These are phyloP conservation scores for Tanytarsus gracilentus DNA, from an alignment of 2,888 invertebrate genomes.

Conservation along the genomic window DNA sequence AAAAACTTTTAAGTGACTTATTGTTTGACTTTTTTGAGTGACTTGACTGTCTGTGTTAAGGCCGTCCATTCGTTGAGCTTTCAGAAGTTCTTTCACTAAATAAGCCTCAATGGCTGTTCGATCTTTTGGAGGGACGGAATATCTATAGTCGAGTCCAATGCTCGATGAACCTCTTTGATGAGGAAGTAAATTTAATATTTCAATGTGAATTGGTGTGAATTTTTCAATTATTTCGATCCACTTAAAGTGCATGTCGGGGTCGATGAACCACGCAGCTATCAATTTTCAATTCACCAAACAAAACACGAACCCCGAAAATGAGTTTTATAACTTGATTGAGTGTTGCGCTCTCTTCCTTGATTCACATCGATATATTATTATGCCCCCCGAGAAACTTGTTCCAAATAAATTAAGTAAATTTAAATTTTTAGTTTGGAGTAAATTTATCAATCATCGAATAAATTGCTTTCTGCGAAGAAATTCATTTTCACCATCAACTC, in stretches of 20 bases:
- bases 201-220: constrained; percentile 35
- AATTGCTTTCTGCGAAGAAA: no score
- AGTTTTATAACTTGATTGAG: no score
- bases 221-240: constrained; percentile 16
- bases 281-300: no score
- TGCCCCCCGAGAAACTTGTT: no score
- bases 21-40: no score
- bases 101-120: constrained; percentile 38
- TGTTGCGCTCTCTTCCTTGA: no score
- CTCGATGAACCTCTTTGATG: constrained; percentile 34
- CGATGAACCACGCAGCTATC: constrained; percentile 63
- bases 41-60: not conserved
- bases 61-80: constrained; percentile 37
- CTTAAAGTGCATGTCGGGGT: constrained; percentile 48
- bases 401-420: no score
- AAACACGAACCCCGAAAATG: no score
- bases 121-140: constrained; percentile 37
- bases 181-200: constrained; percentile 32
- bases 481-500: no score
- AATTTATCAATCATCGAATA: no score
- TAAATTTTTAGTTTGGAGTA: no score
- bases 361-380: no score
- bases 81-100: constrained; percentile 37
- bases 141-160: constrained; percentile 37
- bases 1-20: constrained; percentile 40